Conservation (phyloP, 2,113 vertebrate species). For the Neoarius graeffei region DNA sequence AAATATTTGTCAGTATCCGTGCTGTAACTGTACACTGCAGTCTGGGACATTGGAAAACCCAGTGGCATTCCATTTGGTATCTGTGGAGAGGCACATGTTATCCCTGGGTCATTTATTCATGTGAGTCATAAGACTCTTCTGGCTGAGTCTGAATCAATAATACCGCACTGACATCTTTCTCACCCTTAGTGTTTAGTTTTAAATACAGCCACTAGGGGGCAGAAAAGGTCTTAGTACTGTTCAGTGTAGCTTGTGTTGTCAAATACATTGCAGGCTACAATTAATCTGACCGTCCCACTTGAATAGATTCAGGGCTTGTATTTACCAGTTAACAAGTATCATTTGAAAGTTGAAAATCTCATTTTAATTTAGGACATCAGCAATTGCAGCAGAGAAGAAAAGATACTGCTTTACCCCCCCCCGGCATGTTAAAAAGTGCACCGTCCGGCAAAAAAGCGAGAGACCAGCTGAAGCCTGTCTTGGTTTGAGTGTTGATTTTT, state of each 20-base stretch:
- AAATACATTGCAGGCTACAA: not conserved
- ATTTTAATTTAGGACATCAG: not conserved
- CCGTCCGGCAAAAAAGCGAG: not conserved
- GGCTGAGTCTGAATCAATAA: conserved; percentile 62
- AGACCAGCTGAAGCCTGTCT: not conserved
- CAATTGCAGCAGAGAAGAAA: not conserved
- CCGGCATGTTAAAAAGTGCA: not conserved
- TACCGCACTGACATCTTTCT: conserved; percentile 46
- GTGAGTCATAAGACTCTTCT: conserved; percentile 47
- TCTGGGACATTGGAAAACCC: conserved; percentile 57
- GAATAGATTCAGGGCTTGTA: not conserved
- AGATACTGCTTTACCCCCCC: not conserved
- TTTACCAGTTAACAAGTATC: not conserved
- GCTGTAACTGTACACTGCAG: conserved; percentile 28
- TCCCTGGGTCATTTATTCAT: conserved; percentile 54
- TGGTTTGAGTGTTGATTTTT: not conserved
- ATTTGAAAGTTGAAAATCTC: not conserved
- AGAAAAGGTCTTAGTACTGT: conserved; percentile 28
- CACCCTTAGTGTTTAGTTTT: not conserved
- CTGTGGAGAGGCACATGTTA: conserved; percentile 47
- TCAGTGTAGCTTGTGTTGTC: not conserved
- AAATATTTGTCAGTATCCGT: conserved; percentile 52
- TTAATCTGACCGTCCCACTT: not conserved
- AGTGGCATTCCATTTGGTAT: conserved; percentile 30
- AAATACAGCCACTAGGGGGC: conserved; percentile 64